Evolutionary conservation across 2,888 invertebrate genomes (phyloP).

Genomic region (Orchesella flavescens): DNA sequence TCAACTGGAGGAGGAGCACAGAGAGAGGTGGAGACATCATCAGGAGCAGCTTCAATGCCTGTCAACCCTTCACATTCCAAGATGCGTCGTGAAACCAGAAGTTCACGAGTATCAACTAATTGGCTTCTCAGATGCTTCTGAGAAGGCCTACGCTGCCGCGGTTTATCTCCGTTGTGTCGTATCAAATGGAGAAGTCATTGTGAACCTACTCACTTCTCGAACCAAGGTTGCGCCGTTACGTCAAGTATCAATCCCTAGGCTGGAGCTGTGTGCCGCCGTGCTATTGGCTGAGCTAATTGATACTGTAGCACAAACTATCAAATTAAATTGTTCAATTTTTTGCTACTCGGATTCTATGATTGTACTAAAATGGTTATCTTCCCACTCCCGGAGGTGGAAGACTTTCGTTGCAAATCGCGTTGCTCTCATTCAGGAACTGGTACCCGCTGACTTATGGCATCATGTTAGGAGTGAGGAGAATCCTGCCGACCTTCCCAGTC

Average conservation of each 20-base stretch:
- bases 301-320: slow-evolving; percentile 46
- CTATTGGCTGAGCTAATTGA: slow-evolving; percentile 67
- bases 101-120: not conserved
- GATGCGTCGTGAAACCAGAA: not conserved
- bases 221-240: slow-evolving; percentile 69
- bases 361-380: slow-evolving; percentile 72
- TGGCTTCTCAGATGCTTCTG: slow-evolving; percentile 29
- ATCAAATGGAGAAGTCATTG: not conserved
- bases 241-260: slow-evolving; percentile 69
- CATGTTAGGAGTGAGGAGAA: slow-evolving; percentile 71
- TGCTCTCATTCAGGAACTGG: slow-evolving; percentile 61
- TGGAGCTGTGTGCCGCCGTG: slow-evolving; percentile 72
- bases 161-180: not conserved
- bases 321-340: slow-evolving; percentile 22
- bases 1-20: not conserved
- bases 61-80: not conserved
- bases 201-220: slow-evolving; percentile 63
- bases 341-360: slow-evolving; percentile 72
- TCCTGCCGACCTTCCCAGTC: slow-evolving; percentile 72
- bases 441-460: slow-evolving; percentile 62
- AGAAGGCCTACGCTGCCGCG: not conserved
- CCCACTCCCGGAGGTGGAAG: slow-evolving; percentile 67
- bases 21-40: not conserved
- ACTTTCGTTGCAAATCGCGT: slow-evolving; percentile 71
- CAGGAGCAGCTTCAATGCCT: not conserved